phyloP scores from a whole-genome alignment of 2,888 invertebrate genomes.

The Drosophila colorata region DNA sequence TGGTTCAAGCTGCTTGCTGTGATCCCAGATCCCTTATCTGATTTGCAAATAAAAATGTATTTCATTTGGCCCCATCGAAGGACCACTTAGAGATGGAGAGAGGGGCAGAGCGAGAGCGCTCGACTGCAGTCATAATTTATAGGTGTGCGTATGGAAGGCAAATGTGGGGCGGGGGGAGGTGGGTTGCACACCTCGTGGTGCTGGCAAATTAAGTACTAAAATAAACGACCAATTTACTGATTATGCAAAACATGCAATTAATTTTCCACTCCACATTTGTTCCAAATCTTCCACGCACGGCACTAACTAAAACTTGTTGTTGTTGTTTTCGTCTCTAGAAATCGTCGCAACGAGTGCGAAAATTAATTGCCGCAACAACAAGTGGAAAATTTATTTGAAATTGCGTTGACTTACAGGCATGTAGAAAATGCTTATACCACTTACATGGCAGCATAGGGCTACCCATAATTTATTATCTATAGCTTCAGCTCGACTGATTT shows the following conservation, averaged over 20 bases:
- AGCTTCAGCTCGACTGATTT: constrained; percentile 16
- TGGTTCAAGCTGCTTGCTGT: constrained; percentile 46
- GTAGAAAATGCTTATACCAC: constrained; percentile 8
- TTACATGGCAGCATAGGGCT: constrained; percentile 2
- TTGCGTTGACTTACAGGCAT: constrained; percentile 25
- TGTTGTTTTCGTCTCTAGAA: constrained; percentile 18
- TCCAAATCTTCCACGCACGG: constrained; percentile 46
- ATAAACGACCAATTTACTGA: constrained; percentile 83
- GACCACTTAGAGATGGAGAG: constrained; percentile 33
- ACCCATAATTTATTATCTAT: constrained; percentile 43
- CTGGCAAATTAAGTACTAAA: constrained; percentile 78
- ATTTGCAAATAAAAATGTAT: constrained; percentile 77
- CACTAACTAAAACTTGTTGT: constrained; percentile 47
- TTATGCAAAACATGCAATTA: constrained; percentile 82
- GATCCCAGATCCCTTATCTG: constrained; percentile 72
- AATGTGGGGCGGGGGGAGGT: background rate
- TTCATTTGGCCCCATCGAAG: constrained; percentile 47
- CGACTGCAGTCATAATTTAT: constrained; percentile 69
- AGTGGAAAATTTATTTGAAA: constrained; percentile 62
- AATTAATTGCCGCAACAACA: constrained; percentile 66
- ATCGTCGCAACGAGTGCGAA: constrained; percentile 40
- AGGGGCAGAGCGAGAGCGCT: constrained; percentile 10
- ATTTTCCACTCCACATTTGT: constrained; percentile 66
- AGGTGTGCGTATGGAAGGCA: constrained; percentile 35
- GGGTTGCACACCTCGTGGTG: constrained; percentile 33